Conservation (phyloP, 1,140 invertebrate species). For the Trypoxylus dichotomus region DNA sequence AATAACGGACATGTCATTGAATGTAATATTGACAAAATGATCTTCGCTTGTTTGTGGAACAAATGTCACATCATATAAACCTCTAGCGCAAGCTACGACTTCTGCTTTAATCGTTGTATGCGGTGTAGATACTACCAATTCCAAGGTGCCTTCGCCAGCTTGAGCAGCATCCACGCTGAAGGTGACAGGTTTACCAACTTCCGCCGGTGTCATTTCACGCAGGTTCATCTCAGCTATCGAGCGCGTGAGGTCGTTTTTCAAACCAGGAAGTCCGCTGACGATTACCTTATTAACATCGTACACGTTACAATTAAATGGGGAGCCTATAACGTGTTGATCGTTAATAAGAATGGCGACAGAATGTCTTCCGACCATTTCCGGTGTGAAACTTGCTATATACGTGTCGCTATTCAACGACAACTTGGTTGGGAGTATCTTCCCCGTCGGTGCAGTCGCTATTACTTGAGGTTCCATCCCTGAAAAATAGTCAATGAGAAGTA, state of each 20-base stretch:
- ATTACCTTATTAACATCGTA: constrained; percentile 87
- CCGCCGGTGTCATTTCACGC: constrained; percentile 61
- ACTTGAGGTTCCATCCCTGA: constrained; percentile 66
- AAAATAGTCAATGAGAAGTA: constrained; percentile 33
- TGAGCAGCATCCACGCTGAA: constrained; percentile 94
- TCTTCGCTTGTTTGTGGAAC: constrained; percentile 85
- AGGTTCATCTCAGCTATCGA: constrained; percentile 58
- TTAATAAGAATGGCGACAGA: constrained; percentile 79
- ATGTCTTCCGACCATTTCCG: constrained; percentile 84
- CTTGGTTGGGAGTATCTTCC: constrained; percentile 70
- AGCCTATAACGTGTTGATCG: constrained; percentile 81
- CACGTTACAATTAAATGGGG: constrained; percentile 91
- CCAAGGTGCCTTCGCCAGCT: constrained; percentile 93
- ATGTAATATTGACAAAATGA: constrained; percentile 95
- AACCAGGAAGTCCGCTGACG: constrained; percentile 70
- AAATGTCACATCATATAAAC: constrained; percentile 96
- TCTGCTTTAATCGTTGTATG: constrained; percentile 86
- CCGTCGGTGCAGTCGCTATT: constrained; percentile 76
- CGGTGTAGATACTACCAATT: constrained; percentile 90
- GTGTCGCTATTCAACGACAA: constrained; percentile 64
- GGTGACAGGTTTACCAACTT: constrained; percentile 81
- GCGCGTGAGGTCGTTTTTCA: constrained; percentile 48
- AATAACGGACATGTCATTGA: constrained; percentile 92
- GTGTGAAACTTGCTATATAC: constrained; percentile 76
- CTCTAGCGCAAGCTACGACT: constrained; percentile 81